Evolutionary conservation across 2,113 vertebrate genomes (phyloP), one percentile per base, ranked within the genome.

Genomic region (Labeo rohita): DNA sequence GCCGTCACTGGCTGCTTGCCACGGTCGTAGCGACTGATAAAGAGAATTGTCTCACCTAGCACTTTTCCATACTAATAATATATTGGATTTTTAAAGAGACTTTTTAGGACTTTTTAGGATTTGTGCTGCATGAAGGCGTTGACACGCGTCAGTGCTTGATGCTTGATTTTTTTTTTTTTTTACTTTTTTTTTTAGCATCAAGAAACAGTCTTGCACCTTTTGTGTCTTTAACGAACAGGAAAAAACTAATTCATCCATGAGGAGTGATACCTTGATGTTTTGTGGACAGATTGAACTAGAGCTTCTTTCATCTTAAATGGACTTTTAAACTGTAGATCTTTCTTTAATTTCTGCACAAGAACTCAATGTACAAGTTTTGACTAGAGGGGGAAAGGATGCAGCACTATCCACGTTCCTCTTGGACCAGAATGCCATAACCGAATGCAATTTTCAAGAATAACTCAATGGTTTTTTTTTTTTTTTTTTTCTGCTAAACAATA

Each of bases 11-110:
- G 9, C 54, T 83, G 79, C 72, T 84, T 23, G 70, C 43, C 43
- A 34, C 2, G 7, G 50, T 73, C 78, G 12, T 12, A 66, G 45
- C 39, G 36, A 87, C n/a, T 79, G 87, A 81, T 81, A 16, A 16
- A 16, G 59, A 65, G 39, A 36, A 72, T 76, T 16, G n/a, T 89
- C 87, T 93, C 92, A 92, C 92, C 90, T 92, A 94, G 95, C 94
- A 95, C 94, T 94, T 95, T 95, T 89, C 91, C 90, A 89, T 88
- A 72, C 88, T 93, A 92, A 91, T 92, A 92, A 92, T 89, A 90
- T 91, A 90, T 91, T 89, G 88, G 43, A 61, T 90, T 87, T 80
- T 85, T 88, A 63, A 66, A 49, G 54, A 77, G 28, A 86, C 85
- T 34, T 83, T 88, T 78, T 72, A 84, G 87, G 50, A 72, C 78